Evolutionary conservation across 2,797 vertebrate species (phyloP).

Genomic region (Calcarius lapponicus): DNA sequence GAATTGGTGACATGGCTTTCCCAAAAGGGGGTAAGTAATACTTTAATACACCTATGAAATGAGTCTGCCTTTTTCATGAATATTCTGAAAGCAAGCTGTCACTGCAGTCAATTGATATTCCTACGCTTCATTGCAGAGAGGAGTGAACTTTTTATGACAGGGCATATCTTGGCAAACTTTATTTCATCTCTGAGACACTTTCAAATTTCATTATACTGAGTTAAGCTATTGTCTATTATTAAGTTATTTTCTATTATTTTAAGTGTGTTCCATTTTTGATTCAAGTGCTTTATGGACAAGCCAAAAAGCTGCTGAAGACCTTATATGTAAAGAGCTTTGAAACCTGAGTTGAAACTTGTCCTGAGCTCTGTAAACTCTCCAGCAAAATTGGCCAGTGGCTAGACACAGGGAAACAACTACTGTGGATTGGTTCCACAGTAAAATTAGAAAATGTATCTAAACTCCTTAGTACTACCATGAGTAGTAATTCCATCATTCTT

Average conservation of each 20-base stretch:
- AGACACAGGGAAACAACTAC: background rate
- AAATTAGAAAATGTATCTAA: constrained; percentile 21
- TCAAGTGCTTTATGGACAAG: constrained; percentile 31
- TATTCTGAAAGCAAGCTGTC: constrained; percentile 96
- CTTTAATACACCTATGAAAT: constrained; percentile 98
- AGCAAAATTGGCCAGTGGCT: background rate
- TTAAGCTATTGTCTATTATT: constrained; percentile 69
- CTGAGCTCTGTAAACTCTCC: background rate
- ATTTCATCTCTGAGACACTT: constrained; percentile 66
- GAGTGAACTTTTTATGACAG: constrained; percentile 72
- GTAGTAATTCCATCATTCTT: background rate
- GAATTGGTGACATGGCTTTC: constrained; percentile 85
- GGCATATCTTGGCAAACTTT: constrained; percentile 77
- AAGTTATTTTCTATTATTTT: constrained; percentile 73
- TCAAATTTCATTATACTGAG: constrained; percentile 62
- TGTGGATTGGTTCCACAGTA: background rate
- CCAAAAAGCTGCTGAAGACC: constrained; percentile 41
- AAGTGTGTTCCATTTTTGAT: constrained; percentile 58
- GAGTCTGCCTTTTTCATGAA: constrained; percentile 91
- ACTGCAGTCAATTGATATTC: constrained; percentile 90
- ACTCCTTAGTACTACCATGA: background rate
- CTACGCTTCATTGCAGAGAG: constrained; percentile 77
- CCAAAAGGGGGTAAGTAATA: constrained; percentile 91
- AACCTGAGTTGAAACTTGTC: constrained; percentile 17
- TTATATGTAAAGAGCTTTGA: background rate